phyloP scores from a whole-genome alignment of 1,140 invertebrate genomes.

The Ditylenchus dipsaci region DNA sequence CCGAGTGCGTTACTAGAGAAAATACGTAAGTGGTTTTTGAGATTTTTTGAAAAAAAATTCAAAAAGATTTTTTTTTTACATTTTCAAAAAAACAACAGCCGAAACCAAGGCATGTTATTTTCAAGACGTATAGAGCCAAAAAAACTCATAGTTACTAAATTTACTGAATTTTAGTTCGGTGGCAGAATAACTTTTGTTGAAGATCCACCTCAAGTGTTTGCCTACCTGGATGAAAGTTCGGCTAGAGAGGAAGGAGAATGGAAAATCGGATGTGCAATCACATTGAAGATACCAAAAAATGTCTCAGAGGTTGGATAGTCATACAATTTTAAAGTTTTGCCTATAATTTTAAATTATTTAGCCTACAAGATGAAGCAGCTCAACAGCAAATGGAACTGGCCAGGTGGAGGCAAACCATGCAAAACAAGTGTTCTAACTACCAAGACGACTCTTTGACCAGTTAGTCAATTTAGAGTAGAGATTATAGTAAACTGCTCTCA shows the following conservation, averaged over 20 bases:
- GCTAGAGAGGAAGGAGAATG: constrained; percentile 24
- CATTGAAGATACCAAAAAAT: constrained; percentile 33
- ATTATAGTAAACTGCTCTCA: too few species aligned
- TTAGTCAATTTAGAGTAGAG: not conserved
- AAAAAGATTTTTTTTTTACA: not conserved
- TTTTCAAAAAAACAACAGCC: too few species aligned
- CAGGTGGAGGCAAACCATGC: constrained; percentile 14
- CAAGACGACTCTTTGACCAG: not conserved
- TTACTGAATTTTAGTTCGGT: constrained; percentile 13
- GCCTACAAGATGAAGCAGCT: constrained; percentile 11
- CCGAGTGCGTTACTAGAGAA: too few species aligned
- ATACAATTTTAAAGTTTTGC: not conserved
- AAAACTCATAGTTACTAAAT: too few species aligned
- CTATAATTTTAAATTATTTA: not conserved
- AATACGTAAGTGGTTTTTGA: not conserved
- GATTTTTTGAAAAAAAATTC: not conserved
- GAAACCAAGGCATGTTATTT: too few species aligned
- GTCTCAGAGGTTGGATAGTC: constrained; percentile 10
- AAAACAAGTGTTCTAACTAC: constrained; percentile 7
- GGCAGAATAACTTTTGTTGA: constrained; percentile 24
- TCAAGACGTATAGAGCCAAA: too few species aligned
- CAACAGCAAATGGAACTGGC: constrained; percentile 20
- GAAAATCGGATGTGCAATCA: constrained; percentile 15
- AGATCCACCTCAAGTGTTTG: constrained; percentile 22
- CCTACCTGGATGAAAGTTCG: constrained; percentile 26